phyloP scores from a whole-genome alignment of 2,797 vertebrate genomes.

The Apodemus agrarius region DNA sequence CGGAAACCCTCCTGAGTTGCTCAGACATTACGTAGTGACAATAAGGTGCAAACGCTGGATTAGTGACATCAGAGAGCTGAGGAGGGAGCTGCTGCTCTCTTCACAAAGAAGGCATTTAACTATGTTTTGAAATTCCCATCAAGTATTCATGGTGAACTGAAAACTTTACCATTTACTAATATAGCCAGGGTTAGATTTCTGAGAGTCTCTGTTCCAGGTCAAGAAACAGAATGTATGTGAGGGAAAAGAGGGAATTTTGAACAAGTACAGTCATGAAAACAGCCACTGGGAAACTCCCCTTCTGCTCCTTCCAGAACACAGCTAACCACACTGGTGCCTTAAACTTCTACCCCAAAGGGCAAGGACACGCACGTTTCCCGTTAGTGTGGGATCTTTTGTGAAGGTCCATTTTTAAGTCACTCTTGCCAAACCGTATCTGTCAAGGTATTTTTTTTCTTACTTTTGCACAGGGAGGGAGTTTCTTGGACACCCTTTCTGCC shows the following conservation, averaged over 20 bases:
- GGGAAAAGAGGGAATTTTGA: background rate
- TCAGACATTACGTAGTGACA: slow-evolving; percentile 77
- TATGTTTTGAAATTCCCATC: slow-evolving; percentile 69
- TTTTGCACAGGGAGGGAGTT: background rate
- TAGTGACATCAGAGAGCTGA: slow-evolving; percentile 70
- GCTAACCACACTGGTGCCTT: background rate
- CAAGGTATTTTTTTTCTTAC: background rate
- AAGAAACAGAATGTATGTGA: slow-evolving; percentile 43
- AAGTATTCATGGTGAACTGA: slow-evolving; percentile 27
- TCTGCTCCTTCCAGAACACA: background rate
- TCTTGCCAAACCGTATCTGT: background rate
- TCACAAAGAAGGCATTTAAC: slow-evolving; percentile 49
- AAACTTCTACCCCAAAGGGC: background rate
- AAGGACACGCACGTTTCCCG: background rate
- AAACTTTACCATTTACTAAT: slow-evolving; percentile 55
- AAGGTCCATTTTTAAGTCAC: background rate
- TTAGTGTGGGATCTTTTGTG: background rate
- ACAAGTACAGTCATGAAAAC: background rate
- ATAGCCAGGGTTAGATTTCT: background rate
- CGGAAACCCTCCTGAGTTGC: slow-evolving; percentile 75
- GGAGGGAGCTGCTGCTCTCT: slow-evolving; percentile 56
- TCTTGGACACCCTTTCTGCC: background rate
- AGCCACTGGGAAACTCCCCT: background rate
- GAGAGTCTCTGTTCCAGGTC: slow-evolving; percentile 51
- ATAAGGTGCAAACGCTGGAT: slow-evolving; percentile 71